A percentile compares a stretch with the other conserved stretches of the same genome.
phyloP scores from a whole-genome alignment of 2,888 invertebrate species.

The Drosophila flavopinicola region DNA sequence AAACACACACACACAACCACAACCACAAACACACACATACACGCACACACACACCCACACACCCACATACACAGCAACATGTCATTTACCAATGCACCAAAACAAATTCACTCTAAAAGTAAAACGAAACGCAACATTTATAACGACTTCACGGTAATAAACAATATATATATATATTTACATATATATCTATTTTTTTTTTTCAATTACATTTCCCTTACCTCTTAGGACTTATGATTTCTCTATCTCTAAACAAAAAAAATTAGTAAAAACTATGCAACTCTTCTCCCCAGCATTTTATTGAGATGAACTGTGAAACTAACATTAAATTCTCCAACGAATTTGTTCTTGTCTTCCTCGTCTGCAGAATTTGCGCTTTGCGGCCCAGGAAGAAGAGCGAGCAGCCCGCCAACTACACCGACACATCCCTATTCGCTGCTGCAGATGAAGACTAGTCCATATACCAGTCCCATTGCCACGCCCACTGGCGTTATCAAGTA shows the following conservation, averaged over 20 bases:
- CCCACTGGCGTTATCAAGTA: slow-evolving; percentile 75
- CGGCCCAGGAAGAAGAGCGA: slow-evolving; percentile 28
- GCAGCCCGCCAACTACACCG: slow-evolving; percentile 20
- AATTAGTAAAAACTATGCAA: slow-evolving; percentile 12
- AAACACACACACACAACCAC: slow-evolving; percentile 37
- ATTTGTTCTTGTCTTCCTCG: slow-evolving; percentile 31
- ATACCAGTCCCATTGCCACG: slow-evolving; percentile 74
- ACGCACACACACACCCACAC: slow-evolving; percentile 18
- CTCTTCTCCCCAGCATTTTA: slow-evolving; percentile 20
- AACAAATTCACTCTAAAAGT: slow-evolving; percentile 39
- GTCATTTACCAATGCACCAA: slow-evolving; percentile 46
- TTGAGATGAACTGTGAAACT: slow-evolving; percentile 15
- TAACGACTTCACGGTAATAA: slow-evolving; percentile 57
- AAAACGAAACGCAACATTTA: slow-evolving; percentile 49
- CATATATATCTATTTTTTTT: slow-evolving; percentile 12
- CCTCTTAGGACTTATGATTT: slow-evolving; percentile 46
- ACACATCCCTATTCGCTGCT: slow-evolving; percentile 63
- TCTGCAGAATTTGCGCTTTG: slow-evolving; percentile 42
- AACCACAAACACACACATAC: slow-evolving; percentile 16
- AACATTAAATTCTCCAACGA: slow-evolving; percentile 25
- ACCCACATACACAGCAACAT: slow-evolving; percentile 31
- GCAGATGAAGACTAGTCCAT: slow-evolving; percentile 80
- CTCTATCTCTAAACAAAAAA: slow-evolving; percentile 19
- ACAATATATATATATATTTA: slow-evolving; percentile 28
- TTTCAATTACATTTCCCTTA: slow-evolving; percentile 43